Evolutionary conservation across 2,797 vertebrate genomes (phyloP), one percentile per base, ranked within the genome.

Genomic region (Dendrocincla tyrannina): DNA sequence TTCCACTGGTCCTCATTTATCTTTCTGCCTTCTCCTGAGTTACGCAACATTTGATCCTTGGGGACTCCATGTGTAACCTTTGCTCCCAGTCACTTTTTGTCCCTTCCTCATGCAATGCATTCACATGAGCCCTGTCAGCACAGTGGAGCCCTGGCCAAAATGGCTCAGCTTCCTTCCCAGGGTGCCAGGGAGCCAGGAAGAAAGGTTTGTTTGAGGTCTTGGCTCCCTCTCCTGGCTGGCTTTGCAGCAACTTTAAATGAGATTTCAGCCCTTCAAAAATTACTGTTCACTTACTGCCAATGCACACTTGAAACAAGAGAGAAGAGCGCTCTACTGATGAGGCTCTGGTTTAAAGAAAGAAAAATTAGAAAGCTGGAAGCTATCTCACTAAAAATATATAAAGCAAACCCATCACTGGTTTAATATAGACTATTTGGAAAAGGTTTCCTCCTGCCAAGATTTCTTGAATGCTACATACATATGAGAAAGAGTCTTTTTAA

Each of bases 201-300:
- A 70, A 81, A 75, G 76, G 62, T 90, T 97, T 97, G 63, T 63
- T 97, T 67, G 68, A 94, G 96, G 89, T 89, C 95, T 95, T 92
- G 72, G 94, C 97, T 96, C 97, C 98, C 97, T 93, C 97, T 98
- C 96, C 97, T 97, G 98, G 98, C 55, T 74, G 91, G 58, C 68
- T 95, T 91, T 72, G 89, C 89, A 70, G 64, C 77, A 94, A 91
- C 60, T 90, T 93, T 62, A 86, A 84, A 44, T n/a, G 47, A 81
- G 39, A 50, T 85, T 86, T 83, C 85, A 96, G 91, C 82, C 72
- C 79, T 66, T 76, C 39, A 62, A 69, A 92, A 94, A 62, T 58
- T 59, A 55, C 25, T 77, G 50, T 49, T 85, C 88, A n/a, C 41
- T 94, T 69, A 62, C 50, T 66, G 78, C 42, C 70, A 74, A 37